Base-by-base conservation (phyloP, 2,888 invertebrate species). In the Caenorhabditis sinica region DNA sequence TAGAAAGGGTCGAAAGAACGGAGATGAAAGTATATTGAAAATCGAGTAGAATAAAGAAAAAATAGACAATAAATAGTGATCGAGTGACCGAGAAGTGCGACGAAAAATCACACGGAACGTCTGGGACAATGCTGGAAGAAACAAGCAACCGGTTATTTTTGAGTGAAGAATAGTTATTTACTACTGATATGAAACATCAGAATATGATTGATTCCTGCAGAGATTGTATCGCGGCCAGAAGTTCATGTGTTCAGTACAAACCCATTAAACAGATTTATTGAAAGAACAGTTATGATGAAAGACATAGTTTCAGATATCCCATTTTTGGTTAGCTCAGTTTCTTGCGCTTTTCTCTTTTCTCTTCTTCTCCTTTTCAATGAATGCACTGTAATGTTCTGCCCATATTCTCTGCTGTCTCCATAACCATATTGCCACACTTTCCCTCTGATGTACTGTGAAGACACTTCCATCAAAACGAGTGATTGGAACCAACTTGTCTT, bases 381-480 rank as follows among this genome's bases (percentile, higher is more conserved):
- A 80, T n/a, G 53, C 68, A 45, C 76, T 73, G 56, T 81, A 85
- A 73, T 85, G 66, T 56, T 85, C 81, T 5, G 76, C 81, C 84
- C 84, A 85, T 56, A 77, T 81, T 28, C 69, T 63, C 86, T 92
- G 92, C 51, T 91, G 90, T 56, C 90, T 77, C 91, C 91, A 91
- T 63, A 92, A 61, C 92, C 92, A 92, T 60, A 91, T 89, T 58
- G 88, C 90, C n/a, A 92, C 83, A 11, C 89, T 89, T 73, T 92
- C 92, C 61, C 86, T 80, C 61, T 92, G 90, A 51, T 90, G 89
- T 60, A 91, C 83, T 0, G 87, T 80, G 73, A 92, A 92, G 11
- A 91, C 86, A 23, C 89, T 84, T n/a, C 91, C 91, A 20, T 91
- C 91, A 68, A 88, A 91, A 30, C 90, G 69, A 3, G 91, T 91